Base-by-base conservation (phyloP, 2,113 vertebrate genomes). In the Dicerorhinus sumatrensis region DNA sequence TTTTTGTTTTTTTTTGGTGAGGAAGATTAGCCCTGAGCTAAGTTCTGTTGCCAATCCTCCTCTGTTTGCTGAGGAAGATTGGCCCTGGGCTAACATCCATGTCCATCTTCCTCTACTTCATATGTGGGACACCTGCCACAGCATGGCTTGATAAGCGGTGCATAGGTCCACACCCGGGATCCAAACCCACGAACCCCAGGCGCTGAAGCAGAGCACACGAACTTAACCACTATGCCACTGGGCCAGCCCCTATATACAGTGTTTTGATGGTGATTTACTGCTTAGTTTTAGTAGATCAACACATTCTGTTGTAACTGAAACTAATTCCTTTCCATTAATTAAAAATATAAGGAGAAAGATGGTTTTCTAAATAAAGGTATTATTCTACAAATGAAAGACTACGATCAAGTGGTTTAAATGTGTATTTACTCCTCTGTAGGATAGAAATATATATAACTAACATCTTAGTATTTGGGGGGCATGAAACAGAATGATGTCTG, bases 261-360 rank as follows among this genome's bases (percentile, higher is more conserved):
- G 69, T 58, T 94, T 69, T 60, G 4, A 62, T 62, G 75, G 12
- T 51, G 31, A 80, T 72, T 87, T 80, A n/a, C 39, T 94, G 25
- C 75, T 63, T 81, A 82, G 33, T 73, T 72, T 80, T 48, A 69
- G 12, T 39, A 81, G 31, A 62, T 60, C 6, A 39, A 39, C 33
- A 94, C 77, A 88, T 67, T 80, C 63, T 79, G 12, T 69, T 93
- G 7, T 77, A 48, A 88, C 39, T 69, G 29, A 88, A 80, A 84
- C 25, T 33, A 81, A 93, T 69, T 94, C 10, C 7, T 93, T 93
- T 69, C 62, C 20, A 33, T 75, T 92, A 39, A 69, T 94, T 88
- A 70, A 94, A 94, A 80, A 62, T 87, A 70, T 23, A 58, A 11
- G 23, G n/a, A 67, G 3, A 80, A 67, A 79, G 36, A 36, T 62